A percentile compares a stretch with the other conserved stretches of the same genome.
Evolutionary conservation across 2,797 vertebrate species (phyloP).

Genomic region (Amblyopsis hoosieri): DNA sequence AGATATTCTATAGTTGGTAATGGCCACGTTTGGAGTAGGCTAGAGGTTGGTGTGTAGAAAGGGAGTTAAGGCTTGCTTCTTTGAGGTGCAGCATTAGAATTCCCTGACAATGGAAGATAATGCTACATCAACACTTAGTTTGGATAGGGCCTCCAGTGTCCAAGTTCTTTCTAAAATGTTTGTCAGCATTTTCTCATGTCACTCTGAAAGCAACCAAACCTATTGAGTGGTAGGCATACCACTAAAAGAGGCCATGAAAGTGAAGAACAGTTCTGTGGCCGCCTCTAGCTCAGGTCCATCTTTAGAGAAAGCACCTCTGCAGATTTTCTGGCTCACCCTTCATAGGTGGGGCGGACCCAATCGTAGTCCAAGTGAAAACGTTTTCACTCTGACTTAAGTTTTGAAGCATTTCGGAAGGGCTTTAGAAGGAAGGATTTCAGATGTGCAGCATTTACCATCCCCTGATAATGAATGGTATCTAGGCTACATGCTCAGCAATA

Average conservation of each 20-base stretch:
- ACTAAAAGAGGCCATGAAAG: conserved; percentile 17
- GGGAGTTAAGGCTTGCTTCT: conserved; percentile 78
- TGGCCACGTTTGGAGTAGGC: conserved; percentile 21
- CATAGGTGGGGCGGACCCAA: conserved; percentile 1
- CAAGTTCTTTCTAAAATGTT: conserved; percentile 20
- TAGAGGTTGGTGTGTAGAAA: conserved; percentile 53
- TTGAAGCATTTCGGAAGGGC: conserved; percentile 50
- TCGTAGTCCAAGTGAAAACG: conserved; percentile 19
- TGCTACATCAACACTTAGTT: conserved; percentile 57
- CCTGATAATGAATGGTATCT: conserved; percentile 38
- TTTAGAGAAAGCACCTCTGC: conserved; percentile 29
- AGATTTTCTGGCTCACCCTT: not conserved
- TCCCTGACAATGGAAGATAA: conserved; percentile 75
- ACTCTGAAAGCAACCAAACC: not conserved
- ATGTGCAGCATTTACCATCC: conserved; percentile 58
- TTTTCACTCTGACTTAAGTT: not conserved
- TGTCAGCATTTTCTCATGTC: conserved; percentile 14
- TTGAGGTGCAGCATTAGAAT: conserved; percentile 69
- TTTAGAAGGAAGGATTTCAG: conserved; percentile 65
- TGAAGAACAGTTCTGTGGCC: conserved; percentile 20
- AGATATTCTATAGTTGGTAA: conserved; percentile 33
- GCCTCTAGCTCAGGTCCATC: conserved; percentile 42
- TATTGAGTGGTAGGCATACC: conserved; percentile 28
- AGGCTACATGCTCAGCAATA: conserved; percentile 68
- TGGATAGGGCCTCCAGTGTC: conserved; percentile 45